Percentiles rank a stretch among this genome's conserved stretches.
Conservation (phyloP, 2,888 invertebrate genomes). For the Nymphalis c-album region DNA sequence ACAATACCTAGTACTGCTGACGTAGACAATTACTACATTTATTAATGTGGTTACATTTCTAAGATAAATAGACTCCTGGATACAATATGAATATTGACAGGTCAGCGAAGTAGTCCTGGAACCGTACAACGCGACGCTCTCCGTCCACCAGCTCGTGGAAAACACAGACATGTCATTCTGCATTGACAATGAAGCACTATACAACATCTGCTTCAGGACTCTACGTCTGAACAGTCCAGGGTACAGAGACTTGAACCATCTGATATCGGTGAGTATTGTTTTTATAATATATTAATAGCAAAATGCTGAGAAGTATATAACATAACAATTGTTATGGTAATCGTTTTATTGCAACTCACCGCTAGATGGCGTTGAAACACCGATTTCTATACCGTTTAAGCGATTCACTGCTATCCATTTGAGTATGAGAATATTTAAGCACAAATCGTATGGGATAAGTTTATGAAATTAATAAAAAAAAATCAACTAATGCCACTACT, state of each 20-base stretch:
- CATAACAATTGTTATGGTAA: no score
- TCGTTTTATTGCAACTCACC: no score
- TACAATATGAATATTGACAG: constrained; percentile 42
- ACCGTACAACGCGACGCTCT: constrained; percentile 89
- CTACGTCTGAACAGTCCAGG: constrained; percentile 86
- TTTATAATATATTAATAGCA: background rate
- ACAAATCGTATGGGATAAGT: no score
- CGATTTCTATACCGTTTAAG: no score
- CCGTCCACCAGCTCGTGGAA: constrained; percentile 88
- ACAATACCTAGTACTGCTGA: no score
- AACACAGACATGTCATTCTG: constrained; percentile 89
- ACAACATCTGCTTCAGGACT: constrained; percentile 90
- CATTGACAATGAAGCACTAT: constrained; percentile 90
- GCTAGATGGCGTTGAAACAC: no score
- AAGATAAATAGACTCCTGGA: background rate
- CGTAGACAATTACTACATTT: no score
- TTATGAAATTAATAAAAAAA: no score
- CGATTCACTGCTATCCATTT: no score
- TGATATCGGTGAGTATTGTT: constrained; percentile 84
- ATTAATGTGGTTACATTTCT: no score
- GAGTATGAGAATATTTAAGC: no score
- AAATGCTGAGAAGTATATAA: background rate
- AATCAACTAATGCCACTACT: no score
- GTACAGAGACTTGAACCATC: constrained; percentile 90
- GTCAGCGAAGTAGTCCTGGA: constrained; percentile 88